Conservation (phyloP, 2,888 invertebrate species). For the Cistogaster globosa region DNA sequence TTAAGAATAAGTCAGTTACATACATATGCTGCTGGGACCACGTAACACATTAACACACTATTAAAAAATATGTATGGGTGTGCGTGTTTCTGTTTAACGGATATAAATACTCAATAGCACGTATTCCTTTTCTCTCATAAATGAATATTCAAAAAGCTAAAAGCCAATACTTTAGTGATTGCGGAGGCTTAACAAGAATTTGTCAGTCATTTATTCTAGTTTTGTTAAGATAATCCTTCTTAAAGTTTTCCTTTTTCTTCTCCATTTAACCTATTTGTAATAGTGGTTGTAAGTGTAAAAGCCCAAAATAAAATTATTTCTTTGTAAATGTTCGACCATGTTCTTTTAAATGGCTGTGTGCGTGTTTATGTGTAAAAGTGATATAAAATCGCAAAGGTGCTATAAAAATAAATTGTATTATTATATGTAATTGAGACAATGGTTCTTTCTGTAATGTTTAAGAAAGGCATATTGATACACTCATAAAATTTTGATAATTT, state of each 20-base stretch:
- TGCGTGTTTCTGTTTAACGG: no score
- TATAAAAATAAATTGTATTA: constrained; percentile 70
- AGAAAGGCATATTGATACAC: background rate
- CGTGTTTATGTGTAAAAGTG: background rate
- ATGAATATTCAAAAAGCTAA: background rate
- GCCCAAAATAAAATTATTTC: constrained; percentile 15
- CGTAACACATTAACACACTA: no score
- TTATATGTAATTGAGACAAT: constrained; percentile 66
- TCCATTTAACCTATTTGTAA: background rate
- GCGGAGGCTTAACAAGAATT: constrained; percentile 26
- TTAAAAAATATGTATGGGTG: no score
- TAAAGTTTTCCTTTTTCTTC: background rate
- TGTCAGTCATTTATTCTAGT: constrained; percentile 41
- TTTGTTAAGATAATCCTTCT: constrained; percentile 32
- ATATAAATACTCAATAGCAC: no score
- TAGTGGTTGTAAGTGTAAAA: background rate
- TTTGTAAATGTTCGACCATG: background rate
- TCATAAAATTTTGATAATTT: background rate
- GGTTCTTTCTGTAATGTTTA: constrained; percentile 19
- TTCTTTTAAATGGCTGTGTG: background rate
- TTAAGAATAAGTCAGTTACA: no score
- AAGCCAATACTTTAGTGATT: constrained; percentile 49
- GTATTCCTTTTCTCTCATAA: no score
- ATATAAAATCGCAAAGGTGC: constrained; percentile 67
- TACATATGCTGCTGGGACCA: no score